Conservation (phyloP, 2,797 vertebrate genomes). For the Parambassis ranga region DNA sequence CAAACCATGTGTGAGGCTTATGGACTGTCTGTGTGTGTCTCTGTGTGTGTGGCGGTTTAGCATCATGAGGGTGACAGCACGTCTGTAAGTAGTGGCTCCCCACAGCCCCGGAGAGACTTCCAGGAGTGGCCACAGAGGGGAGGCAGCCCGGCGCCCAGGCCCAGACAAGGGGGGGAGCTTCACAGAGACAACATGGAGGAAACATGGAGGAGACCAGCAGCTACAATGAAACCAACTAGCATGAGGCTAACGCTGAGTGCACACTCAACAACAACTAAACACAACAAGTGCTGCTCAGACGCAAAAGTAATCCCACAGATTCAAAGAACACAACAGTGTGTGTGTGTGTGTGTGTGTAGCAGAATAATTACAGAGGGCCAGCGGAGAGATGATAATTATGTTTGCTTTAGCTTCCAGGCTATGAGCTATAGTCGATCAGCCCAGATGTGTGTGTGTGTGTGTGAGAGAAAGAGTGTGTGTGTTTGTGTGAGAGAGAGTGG, state of each 20-base stretch:
- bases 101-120: conserved; percentile 35
- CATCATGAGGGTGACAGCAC: conserved; percentile 11
- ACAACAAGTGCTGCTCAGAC: no score
- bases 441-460: not conserved
- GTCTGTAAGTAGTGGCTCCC: conserved; percentile 30
- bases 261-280: no score
- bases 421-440: not conserved
- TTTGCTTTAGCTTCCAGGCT: conserved; percentile 20
- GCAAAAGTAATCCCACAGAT: not conserved
- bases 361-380: conserved; percentile 37
- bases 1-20: conserved; percentile 17
- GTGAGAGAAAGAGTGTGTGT: no score
- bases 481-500: not conserved
- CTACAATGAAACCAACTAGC: no score
- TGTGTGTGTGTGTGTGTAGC: not conserved
- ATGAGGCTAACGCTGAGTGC: no score
- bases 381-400: conserved; percentile 25
- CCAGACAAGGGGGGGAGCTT: conserved; percentile 23
- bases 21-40: not conserved
- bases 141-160: conserved; percentile 29
- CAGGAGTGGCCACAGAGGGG: conserved; percentile 11
- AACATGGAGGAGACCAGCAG: not conserved
- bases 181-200: conserved; percentile 10
- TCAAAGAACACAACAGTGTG: not conserved
- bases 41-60: not conserved